A percentile compares a stretch with the other conserved stretches of the same genome.
Evolutionary conservation across 2,888 invertebrate genomes (phyloP).

Genomic region (Ypsolopha scabrella): DNA sequence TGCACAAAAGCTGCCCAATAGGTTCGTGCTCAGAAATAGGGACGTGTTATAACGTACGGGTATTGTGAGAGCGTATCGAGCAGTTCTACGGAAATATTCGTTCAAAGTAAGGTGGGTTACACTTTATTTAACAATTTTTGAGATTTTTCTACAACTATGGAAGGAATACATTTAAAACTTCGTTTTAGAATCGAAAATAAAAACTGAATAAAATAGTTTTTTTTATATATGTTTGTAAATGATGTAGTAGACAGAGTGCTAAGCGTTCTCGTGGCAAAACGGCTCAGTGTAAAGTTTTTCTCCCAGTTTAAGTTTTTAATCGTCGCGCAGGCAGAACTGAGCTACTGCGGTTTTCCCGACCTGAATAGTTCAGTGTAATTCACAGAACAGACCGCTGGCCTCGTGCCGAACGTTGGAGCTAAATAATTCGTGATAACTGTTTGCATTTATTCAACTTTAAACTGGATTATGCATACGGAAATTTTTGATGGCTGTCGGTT

Average conservation of each 20-base stretch:
- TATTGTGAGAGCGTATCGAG: too few relatives aligned
- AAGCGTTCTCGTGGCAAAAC: not conserved
- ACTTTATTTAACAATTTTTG: too few relatives aligned
- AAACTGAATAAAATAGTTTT: too few relatives aligned
- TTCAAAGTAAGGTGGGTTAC: too few relatives aligned
- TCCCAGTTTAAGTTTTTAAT: conserved; percentile 28
- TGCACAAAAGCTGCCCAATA: too few relatives aligned
- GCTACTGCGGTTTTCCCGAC: conserved; percentile 55
- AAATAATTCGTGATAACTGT: conserved; percentile 62
- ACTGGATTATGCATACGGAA: conserved; percentile 14
- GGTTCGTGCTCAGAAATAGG: too few relatives aligned
- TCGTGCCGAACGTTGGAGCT: conserved; percentile 59
- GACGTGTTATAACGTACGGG: too few relatives aligned
- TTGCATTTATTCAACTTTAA: conserved; percentile 56
- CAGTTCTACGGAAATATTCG: too few relatives aligned
- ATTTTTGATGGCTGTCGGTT: not conserved
- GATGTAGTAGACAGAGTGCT: not conserved
- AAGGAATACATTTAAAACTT: too few relatives aligned
- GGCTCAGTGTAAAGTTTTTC: conserved; percentile 21
- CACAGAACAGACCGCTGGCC: conserved; percentile 48
- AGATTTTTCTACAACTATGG: too few relatives aligned
- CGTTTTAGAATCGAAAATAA: too few relatives aligned
- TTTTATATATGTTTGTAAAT: too few relatives aligned
- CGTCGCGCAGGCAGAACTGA: conserved; percentile 46
- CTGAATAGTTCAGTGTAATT: conserved; percentile 60